Percentiles rank a stretch among this genome's conserved stretches.
Conservation (phyloP, 2,113 vertebrate genomes). For the Lophius piscatorius region DNA sequence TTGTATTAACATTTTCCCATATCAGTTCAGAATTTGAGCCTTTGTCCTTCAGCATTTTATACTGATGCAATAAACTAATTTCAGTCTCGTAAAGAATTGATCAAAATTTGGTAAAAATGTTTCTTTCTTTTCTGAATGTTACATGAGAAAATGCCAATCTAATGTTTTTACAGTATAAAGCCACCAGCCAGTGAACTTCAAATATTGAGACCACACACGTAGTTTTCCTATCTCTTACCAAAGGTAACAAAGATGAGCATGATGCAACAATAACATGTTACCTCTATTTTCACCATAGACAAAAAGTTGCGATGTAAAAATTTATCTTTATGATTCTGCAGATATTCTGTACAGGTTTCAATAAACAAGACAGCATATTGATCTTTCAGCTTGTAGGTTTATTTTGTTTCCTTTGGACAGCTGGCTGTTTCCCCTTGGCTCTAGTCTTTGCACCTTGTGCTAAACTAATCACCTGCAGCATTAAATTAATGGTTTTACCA, state of each 20-base stretch:
- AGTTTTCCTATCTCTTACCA: too few relatives aligned
- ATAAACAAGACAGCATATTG: too few relatives aligned
- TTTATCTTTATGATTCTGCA: too few relatives aligned
- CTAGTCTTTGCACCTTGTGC: neutral
- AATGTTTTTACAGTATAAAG: too few relatives aligned
- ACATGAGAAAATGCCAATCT: too few relatives aligned
- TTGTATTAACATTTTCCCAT: neutral
- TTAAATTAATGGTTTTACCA: neutral
- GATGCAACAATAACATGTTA: too few relatives aligned
- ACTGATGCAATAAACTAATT: neutral
- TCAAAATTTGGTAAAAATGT: neutral
- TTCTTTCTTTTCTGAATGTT: neutral
- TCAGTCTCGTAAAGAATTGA: neutral
- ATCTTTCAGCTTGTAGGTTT: too few relatives aligned
- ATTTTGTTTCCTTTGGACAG: neutral
- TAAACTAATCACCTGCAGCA: neutral
- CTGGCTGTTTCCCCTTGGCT: neutral
- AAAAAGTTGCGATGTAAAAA: too few relatives aligned
- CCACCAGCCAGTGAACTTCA: neutral
- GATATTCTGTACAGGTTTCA: too few relatives aligned
- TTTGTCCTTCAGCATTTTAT: neutral
- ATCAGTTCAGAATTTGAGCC: slow-evolving; percentile 2
- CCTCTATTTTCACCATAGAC: too few relatives aligned
- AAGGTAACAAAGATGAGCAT: too few relatives aligned
- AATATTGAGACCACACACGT: too few relatives aligned